Percentiles rank a stretch among this genome's conserved stretches.
phyloP scores from a whole-genome alignment of 1,140 invertebrate species.

The Caenorhabditis brenneri region DNA sequence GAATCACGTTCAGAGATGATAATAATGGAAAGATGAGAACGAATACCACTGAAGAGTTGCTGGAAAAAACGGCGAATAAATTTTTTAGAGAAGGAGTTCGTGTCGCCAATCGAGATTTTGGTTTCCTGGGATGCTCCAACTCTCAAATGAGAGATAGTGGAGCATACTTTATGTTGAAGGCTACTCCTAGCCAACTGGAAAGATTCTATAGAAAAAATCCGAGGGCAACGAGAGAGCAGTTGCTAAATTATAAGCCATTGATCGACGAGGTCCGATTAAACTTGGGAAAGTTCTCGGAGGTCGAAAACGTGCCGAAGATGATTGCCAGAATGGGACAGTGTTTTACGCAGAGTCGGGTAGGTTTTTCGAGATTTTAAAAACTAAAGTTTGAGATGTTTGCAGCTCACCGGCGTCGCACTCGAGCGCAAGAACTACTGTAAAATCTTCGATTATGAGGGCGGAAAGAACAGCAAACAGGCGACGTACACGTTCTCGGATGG shows the following conservation, averaged over 20 bases:
- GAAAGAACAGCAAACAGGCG: too few species aligned
- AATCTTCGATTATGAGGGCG: neutral
- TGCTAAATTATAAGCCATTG: neutral
- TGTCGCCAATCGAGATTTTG: constrained; percentile 27
- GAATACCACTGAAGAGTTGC: neutral
- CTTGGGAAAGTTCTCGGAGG: constrained; percentile 47
- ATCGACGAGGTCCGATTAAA: constrained; percentile 39
- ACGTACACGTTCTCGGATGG: constrained; percentile 57
- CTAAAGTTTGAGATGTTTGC: too few species aligned
- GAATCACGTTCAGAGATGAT: constrained; percentile 59
- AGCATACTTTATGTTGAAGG: constrained; percentile 61
- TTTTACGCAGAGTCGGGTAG: constrained; percentile 63
- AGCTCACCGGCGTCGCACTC: neutral
- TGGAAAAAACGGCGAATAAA: neutral
- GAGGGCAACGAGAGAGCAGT: neutral
- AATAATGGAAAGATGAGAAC: constrained; percentile 37
- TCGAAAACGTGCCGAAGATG: constrained; percentile 64
- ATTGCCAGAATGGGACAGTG: constrained; percentile 68
- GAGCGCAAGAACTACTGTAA: neutral
- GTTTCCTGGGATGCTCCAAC: constrained; percentile 66
- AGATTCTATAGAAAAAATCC: neutral
- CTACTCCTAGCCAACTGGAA: neutral
- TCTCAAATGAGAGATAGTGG: constrained; percentile 70
- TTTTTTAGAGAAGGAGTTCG: neutral
- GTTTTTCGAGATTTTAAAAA: neutral